Conservation (phyloP, 2,888 invertebrate genomes). For the Sphecodes monilicornis region DNA sequence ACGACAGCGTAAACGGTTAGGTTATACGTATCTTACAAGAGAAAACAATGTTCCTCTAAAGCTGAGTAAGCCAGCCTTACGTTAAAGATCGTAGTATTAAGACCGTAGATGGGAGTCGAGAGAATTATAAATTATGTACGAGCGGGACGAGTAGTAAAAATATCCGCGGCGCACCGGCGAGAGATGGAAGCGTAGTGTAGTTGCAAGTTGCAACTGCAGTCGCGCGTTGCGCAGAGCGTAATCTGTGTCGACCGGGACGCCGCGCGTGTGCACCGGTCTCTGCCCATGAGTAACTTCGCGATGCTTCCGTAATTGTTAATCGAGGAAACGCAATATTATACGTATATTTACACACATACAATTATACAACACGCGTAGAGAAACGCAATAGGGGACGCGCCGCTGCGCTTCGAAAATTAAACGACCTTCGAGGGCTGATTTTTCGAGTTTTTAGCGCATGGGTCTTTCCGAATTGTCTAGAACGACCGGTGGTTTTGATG, state of each 20-base stretch:
- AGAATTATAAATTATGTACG: constrained; percentile 23
- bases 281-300: constrained; percentile 39
- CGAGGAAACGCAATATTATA: constrained; percentile 53
- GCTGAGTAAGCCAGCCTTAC: constrained; percentile 84
- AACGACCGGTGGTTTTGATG: not conserved
- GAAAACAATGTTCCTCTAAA: constrained; percentile 84
- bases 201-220: not conserved
- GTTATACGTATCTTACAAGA: constrained; percentile 71
- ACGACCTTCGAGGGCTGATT: not conserved
- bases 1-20: constrained; percentile 60
- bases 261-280: not conserved
- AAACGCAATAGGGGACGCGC: constrained; percentile 35
- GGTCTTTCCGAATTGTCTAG: not conserved
- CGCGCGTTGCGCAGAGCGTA: not conserved
- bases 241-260: not conserved
- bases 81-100: constrained; percentile 74
- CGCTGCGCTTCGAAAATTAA: not conserved
- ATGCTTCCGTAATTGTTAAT: constrained; percentile 64
- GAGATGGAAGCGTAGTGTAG: not conserved
- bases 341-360: constrained; percentile 44
- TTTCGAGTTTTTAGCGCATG: not conserved
- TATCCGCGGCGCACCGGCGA: constrained; percentile 5
- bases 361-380: constrained; percentile 42
- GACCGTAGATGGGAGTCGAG: constrained; percentile 53
- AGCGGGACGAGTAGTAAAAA: not conserved